Evolutionary conservation across 1,140 invertebrate species (phyloP).

Genomic region (Atta cephalotes): DNA sequence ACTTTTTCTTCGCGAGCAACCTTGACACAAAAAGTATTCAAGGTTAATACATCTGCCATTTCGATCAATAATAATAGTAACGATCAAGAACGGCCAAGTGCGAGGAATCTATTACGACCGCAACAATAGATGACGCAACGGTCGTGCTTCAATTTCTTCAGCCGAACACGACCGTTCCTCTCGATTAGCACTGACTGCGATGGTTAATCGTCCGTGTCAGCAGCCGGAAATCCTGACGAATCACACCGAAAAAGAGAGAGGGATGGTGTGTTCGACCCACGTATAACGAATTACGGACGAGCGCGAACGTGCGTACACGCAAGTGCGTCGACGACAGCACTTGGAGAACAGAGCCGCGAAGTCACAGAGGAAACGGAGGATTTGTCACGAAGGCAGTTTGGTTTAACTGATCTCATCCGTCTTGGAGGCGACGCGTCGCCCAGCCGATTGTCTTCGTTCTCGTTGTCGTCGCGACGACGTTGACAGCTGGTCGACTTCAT

Average conservation of each 20-base stretch:
- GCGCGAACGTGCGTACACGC: constrained; percentile 55
- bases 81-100: neutral
- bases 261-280: constrained; percentile 56
- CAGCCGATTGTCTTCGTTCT: constrained; percentile 65
- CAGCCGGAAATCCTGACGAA: constrained; percentile 67
- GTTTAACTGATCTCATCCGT: constrained; percentile 86
- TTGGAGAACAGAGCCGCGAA: constrained; percentile 48
- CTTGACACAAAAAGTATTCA: constrained; percentile 19
- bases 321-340: constrained; percentile 60
- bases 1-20: constrained; percentile 1
- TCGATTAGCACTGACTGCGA: constrained; percentile 30
- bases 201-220: constrained; percentile 41
- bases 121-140: constrained; percentile 27
- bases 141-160: constrained; percentile 16
- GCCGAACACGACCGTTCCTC: neutral
- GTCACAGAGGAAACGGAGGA: constrained; percentile 84
- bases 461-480: constrained; percentile 65
- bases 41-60: constrained; percentile 39
- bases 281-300: constrained; percentile 58
- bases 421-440: constrained; percentile 77
- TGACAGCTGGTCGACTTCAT: constrained; percentile 43
- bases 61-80: constrained; percentile 33
- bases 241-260: constrained; percentile 48
- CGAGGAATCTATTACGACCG: constrained; percentile 35
- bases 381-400: constrained; percentile 85